Base-by-base conservation (phyloP, 1,140 invertebrate genomes). In the Rhyzopertha dominica region DNA sequence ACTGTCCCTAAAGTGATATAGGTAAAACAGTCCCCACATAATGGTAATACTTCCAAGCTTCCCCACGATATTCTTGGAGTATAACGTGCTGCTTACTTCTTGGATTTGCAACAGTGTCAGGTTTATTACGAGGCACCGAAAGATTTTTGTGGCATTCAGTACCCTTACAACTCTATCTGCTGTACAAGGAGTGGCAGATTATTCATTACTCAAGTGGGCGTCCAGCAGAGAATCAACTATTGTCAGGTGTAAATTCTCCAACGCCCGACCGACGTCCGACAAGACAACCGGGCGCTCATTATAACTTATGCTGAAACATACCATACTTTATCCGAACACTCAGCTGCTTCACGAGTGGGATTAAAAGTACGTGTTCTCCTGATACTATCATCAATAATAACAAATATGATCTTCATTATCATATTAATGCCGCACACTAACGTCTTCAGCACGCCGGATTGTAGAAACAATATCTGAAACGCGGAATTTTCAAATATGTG, bases 181-280 rank as follows among this genome's bases (percentile, higher is more conserved):
- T 41, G 25, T 44, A 40, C 43, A 56, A 54, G 59, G 61, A 57
- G 61, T 62, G 61, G 61, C 52, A 51, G 58, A 63, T 63, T 62
- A 63, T 63, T 62, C 61, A 63, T 62, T 62, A 59, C 49, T 39
- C 47, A 58, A 54, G 61, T 63, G 61, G 61, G 61, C 61, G 61
- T 58, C 50, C 45, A 39, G 47, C 52, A 37, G 49, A 40, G 47
- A 51, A 53, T 56, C 47, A 52, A 50, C 54, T 58, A 61, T 63
- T 61, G 61, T 63, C 59, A 61, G 57, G 61, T 63, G 61, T 63
- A 63, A 63, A 63, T 63, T 63, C 59, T 47, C 45, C 51, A 47
- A 36, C 28, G 18, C 29, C 30, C 22, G 28, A 4, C 9, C 18
- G 38, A 51, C 5, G 37, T 25, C 14, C 14, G 40, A 19, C 44